Evolutionary conservation across 2,888 invertebrate species (phyloP).

Genomic region (Diaperis boleti): DNA sequence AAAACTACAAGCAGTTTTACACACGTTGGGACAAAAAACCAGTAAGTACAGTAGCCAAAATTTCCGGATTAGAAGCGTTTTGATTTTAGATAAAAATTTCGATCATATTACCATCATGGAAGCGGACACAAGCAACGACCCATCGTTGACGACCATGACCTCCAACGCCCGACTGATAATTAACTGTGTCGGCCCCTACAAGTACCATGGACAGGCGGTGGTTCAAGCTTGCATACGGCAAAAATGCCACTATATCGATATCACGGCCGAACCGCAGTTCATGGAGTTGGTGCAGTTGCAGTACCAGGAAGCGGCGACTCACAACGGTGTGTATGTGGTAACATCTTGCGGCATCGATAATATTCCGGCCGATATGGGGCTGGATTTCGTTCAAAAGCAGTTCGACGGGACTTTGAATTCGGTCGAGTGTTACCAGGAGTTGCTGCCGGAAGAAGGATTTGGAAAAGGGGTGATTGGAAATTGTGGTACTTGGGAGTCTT

Average conservation of each 20-base stretch:
- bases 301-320: background rate
- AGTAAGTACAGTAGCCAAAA: no score
- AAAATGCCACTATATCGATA: background rate
- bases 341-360: background rate
- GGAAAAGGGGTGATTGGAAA: background rate
- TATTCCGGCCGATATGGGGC: background rate
- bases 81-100: no score
- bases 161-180: background rate
- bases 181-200: constrained; percentile 3
- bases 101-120: background rate
- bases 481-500: background rate
- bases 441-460: background rate
- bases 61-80: no score
- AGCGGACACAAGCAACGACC: background rate
- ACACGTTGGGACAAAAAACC: no score
- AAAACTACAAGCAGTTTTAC: no score
- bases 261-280: constrained; percentile 1
- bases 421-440: background rate
- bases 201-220: background rate
- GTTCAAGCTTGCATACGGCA: background rate
- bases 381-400: background rate
- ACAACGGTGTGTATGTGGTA: background rate
- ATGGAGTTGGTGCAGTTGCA: background rate
- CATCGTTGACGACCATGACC: background rate
- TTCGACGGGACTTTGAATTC: constrained; percentile 10